These are phyloP conservation scores for Hermodice carunculata DNA, from an alignment of 2,888 invertebrate genomes.

Conservation along the genomic window DNA sequence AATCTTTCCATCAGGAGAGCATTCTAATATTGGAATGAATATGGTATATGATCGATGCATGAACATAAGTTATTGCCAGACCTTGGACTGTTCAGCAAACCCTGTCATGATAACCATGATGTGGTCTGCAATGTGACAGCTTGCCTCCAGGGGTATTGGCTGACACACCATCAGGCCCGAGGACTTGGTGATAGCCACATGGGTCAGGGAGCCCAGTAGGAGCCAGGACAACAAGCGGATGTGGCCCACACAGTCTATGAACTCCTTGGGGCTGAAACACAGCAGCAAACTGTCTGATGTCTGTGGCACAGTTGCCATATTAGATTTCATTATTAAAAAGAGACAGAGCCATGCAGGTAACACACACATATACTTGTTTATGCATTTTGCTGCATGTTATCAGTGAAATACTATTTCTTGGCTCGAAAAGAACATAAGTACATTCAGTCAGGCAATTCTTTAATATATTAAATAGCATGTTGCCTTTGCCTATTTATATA, in stretches of 20 bases:
- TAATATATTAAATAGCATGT: too few relatives aligned
- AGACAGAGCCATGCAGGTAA: not conserved
- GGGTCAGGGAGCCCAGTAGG: slow-evolving; percentile 89
- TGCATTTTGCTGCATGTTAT: not conserved
- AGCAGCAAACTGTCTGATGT: too few relatives aligned
- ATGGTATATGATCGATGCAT: too few relatives aligned
- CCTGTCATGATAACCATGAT: slow-evolving; percentile 96
- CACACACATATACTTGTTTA: not conserved
- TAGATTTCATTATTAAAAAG: not conserved
- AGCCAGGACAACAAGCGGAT: slow-evolving; percentile 96
- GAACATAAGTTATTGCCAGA: too few relatives aligned
- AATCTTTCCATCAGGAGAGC: too few relatives aligned
- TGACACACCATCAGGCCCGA: slow-evolving; percentile 73
- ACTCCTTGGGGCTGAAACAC: slow-evolving; percentile 84
- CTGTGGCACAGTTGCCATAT: not conserved
- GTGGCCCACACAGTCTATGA: slow-evolving; percentile 92
- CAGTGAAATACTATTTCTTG: not conserved
- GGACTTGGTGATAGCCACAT: slow-evolving; percentile 78
- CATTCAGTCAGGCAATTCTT: too few relatives aligned
- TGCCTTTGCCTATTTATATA: too few relatives aligned
- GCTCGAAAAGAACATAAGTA: too few relatives aligned
- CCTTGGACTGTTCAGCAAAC: slow-evolving; percentile 94
- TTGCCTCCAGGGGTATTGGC: slow-evolving; percentile 95
- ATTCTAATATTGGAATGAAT: too few relatives aligned
- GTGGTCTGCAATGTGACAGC: slow-evolving; percentile 96